A percentile compares a stretch with the other conserved stretches of the same genome.
Evolutionary conservation across 2,113 vertebrate genomes (phyloP).

Genomic region (Reinhardtius hippoglossoides): DNA sequence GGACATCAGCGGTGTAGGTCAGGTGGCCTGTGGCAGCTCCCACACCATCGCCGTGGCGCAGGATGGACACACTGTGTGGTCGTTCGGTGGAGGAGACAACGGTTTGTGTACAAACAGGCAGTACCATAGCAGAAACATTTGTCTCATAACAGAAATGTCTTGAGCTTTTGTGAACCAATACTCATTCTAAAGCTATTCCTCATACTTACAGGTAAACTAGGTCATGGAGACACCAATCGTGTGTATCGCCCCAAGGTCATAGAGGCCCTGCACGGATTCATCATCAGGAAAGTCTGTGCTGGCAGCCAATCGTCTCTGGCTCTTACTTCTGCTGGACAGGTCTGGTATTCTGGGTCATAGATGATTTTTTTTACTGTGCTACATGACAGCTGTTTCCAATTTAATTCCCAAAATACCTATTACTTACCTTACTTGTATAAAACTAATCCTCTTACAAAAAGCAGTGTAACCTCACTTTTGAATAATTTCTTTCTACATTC

Average conservation of each 20-base stretch:
- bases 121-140: neutral
- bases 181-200: neutral
- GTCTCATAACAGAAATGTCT: neutral
- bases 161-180: neutral
- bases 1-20: slow-evolving; percentile 85
- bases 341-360: slow-evolving; percentile 25
- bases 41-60: slow-evolving; percentile 86
- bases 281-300: slow-evolving; percentile 86
- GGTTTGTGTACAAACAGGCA: slow-evolving; percentile 59
- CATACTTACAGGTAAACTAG: slow-evolving; percentile 83
- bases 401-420: neutral
- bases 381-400: neutral
- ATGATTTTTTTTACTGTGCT: neutral
- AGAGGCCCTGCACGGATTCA: slow-evolving; percentile 84
- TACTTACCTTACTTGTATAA: neutral
- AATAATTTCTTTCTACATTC: neutral
- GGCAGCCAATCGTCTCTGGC: slow-evolving; percentile 86
- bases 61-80: slow-evolving; percentile 86
- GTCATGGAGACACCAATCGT: slow-evolving; percentile 86
- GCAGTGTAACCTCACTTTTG: too few species aligned
- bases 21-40: slow-evolving; percentile 86
- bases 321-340: slow-evolving; percentile 87
- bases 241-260: slow-evolving; percentile 86
- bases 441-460: neutral
- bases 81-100: slow-evolving; percentile 87